Conservation (phyloP, 2,113 vertebrate genomes). For the Catharus bicknelli region DNA sequence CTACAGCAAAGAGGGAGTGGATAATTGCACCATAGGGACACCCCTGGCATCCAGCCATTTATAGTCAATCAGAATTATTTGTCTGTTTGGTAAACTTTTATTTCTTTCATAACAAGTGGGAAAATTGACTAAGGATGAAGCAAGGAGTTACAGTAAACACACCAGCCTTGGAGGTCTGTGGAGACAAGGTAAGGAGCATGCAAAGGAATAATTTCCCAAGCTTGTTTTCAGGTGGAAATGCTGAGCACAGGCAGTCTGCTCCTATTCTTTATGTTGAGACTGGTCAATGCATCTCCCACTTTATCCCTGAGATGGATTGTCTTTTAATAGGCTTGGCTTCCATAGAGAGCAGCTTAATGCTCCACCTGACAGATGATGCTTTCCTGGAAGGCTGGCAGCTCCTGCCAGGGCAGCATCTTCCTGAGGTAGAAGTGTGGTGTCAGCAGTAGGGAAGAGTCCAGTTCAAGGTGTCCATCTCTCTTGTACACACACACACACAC, state of each 20-base stretch:
- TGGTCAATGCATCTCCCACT: constrained; percentile 33
- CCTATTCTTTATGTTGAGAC: constrained; percentile 20
- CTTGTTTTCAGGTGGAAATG: constrained; percentile 52
- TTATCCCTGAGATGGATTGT: constrained; percentile 33
- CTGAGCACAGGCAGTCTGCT: constrained; percentile 52
- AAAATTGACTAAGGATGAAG: constrained; percentile 30
- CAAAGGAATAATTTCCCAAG: constrained; percentile 42
- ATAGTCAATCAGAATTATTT: constrained; percentile 62
- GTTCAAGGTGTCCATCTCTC: constrained; percentile 3
- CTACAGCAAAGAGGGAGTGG: background rate
- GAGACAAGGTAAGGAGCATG: background rate
- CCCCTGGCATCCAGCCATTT: constrained; percentile 39
- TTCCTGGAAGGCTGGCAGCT: constrained; percentile 41
- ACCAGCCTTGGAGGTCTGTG: constrained; percentile 8
- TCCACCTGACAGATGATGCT: constrained; percentile 19
- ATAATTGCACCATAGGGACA: background rate
- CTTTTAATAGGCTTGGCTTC: constrained; percentile 65
- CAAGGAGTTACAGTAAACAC: constrained; percentile 29
- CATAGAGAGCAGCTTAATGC: constrained; percentile 29
- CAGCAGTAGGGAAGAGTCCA: constrained; percentile 43
- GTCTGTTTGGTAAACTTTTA: constrained; percentile 63
- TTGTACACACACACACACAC: background rate
- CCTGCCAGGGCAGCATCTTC: constrained; percentile 42
- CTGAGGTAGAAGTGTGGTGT: constrained; percentile 27
- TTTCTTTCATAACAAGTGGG: constrained; percentile 56